Conservation (phyloP, 2,113 vertebrate genomes). For the Argyrosomus japonicus region DNA sequence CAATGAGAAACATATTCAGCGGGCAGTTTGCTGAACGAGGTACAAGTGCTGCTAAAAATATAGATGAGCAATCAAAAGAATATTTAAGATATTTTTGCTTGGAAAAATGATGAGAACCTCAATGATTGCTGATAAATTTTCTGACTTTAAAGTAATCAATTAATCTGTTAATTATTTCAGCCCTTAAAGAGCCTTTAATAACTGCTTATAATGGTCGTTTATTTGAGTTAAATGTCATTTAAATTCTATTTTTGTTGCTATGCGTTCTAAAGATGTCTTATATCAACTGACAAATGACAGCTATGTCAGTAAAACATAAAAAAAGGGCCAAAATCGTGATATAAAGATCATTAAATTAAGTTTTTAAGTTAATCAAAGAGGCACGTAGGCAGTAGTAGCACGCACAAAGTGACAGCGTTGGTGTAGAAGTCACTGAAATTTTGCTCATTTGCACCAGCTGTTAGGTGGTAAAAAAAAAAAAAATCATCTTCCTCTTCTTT, state of each 20-base stretch:
- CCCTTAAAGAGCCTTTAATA: too few relatives aligned
- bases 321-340: neutral
- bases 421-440: constrained; percentile 36
- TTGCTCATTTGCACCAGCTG: constrained; percentile 54
- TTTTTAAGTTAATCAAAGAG: constrained; percentile 7
- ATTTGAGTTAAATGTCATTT: neutral
- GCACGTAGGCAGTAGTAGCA: neutral
- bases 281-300: neutral
- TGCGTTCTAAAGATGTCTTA: neutral
- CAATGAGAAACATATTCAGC: neutral
- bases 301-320: neutral
- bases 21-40: constrained; percentile 19
- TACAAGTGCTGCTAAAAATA: neutral
- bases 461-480: constrained; percentile 26
- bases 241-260: neutral
- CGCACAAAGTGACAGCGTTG: constrained; percentile 20
- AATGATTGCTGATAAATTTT: neutral
- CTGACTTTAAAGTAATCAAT: neutral
- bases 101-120: neutral
- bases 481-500: constrained; percentile 23
- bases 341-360: neutral
- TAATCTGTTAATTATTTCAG: neutral
- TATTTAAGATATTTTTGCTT: neutral
- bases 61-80: neutral
- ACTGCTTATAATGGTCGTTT: neutral